A percentile compares a stretch with the other conserved stretches of the same genome.
Conservation (phyloP, 2,888 invertebrate genomes). For the Helleia helle region DNA sequence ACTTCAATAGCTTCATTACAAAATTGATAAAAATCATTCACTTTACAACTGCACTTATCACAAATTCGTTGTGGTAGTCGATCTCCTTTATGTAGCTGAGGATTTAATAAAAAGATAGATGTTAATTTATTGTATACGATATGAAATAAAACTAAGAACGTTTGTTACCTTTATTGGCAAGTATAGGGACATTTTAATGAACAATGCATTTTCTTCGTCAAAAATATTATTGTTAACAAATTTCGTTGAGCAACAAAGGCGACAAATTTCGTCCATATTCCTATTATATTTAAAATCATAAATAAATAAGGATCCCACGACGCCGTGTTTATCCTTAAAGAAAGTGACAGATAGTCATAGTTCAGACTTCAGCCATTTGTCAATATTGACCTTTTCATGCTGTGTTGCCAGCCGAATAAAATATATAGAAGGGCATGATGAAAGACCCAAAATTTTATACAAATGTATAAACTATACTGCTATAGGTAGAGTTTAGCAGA, state of each 20-base stretch:
- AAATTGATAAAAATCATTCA: constrained; percentile 81
- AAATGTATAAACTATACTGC: constrained; percentile 24
- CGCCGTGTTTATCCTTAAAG: constrained; percentile 39
- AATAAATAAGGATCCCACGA: constrained; percentile 23
- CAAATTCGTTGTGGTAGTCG: constrained; percentile 81
- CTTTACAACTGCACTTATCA: constrained; percentile 80
- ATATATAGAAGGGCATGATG: constrained; percentile 29
- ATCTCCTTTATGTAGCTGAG: constrained; percentile 78
- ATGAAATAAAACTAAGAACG: constrained; percentile 9
- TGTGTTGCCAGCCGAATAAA: constrained; percentile 38
- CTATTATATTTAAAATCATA: constrained; percentile 24
- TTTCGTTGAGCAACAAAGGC: constrained; percentile 60
- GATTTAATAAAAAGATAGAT: constrained; percentile 23
- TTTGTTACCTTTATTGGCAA: constrained; percentile 80
- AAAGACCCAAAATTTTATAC: constrained; percentile 39
- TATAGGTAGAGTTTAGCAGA: constrained; percentile 32
- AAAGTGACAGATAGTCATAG: constrained; percentile 49
- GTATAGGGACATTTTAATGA: constrained; percentile 80
- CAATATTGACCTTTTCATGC: constrained; percentile 45
- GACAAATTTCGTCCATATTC: constrained; percentile 59
- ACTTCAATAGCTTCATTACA: constrained; percentile 80
- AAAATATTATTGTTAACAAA: constrained; percentile 80
- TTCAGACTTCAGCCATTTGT: constrained; percentile 43
- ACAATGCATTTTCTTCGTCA: constrained; percentile 79
- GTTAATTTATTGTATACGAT: constrained; percentile 7